These are phyloP conservation scores for Euschistus heros DNA, from an alignment of 1,140 invertebrate species.

Conservation along the genomic window DNA sequence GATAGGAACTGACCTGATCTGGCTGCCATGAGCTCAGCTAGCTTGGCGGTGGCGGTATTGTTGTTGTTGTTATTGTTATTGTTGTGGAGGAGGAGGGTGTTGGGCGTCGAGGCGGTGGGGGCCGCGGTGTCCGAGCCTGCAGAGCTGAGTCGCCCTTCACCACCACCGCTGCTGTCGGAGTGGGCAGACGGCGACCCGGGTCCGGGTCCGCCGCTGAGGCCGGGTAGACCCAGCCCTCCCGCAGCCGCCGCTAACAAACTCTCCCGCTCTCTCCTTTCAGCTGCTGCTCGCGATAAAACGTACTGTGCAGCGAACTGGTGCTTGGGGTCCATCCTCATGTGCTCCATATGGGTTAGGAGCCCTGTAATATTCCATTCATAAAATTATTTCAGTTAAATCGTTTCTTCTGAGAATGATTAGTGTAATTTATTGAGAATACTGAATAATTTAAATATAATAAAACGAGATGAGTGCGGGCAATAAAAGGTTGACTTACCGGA, in stretches of 20 bases:
- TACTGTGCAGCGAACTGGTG: slow-evolving; percentile 92
- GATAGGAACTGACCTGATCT: slow-evolving; percentile 28
- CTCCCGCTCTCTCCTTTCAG: slow-evolving; percentile 75
- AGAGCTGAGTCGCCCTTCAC: slow-evolving; percentile 62
- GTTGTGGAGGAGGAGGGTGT: slow-evolving; percentile 29
- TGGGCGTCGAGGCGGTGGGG: slow-evolving; percentile 29
- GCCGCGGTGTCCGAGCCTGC: slow-evolving; percentile 51
- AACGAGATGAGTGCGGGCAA: too few relatives aligned
- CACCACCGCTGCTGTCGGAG: slow-evolving; percentile 50
- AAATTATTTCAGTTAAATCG: too few relatives aligned
- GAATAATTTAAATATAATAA: too few relatives aligned
- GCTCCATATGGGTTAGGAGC: slow-evolving; percentile 85
- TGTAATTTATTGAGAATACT: too few relatives aligned
- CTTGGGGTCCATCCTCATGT: slow-evolving; percentile 93
- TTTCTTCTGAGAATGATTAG: too few relatives aligned
- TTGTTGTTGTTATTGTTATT: slow-evolving; percentile 47
- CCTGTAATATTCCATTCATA: slow-evolving; percentile 51
- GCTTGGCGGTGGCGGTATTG: slow-evolving; percentile 36
- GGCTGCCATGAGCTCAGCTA: slow-evolving; percentile 33
- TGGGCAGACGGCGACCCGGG: slow-evolving; percentile 58
- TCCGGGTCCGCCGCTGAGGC: slow-evolving; percentile 29
- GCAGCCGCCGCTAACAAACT: slow-evolving; percentile 57
- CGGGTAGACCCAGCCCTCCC: slow-evolving; percentile 33
- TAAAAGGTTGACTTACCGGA: slow-evolving; percentile 58
- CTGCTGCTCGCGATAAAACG: slow-evolving; percentile 78